Evolutionary conservation across 1,140 invertebrate genomes (phyloP).

Genomic region (Pristionchus pacificus): DNA sequence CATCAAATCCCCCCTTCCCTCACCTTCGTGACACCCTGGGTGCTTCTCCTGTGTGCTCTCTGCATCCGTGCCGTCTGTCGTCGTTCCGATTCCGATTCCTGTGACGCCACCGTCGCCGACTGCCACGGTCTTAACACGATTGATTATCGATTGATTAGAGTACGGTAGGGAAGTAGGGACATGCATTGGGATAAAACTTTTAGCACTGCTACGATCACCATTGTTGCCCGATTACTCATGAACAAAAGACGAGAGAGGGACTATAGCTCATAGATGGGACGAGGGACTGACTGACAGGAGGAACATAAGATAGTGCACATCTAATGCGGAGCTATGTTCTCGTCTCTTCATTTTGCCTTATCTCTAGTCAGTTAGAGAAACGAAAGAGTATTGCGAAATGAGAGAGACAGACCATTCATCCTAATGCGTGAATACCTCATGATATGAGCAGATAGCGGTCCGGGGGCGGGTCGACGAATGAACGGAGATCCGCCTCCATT

Average conservation of each 20-base stretch:
- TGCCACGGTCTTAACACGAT: constrained; percentile 29
- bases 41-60: constrained; percentile 25
- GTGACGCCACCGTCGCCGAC: constrained; percentile 15
- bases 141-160: not conserved
- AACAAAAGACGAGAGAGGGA: too few relatives aligned
- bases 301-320: not conserved
- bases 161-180: not conserved
- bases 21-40: constrained; percentile 30
- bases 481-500: too few relatives aligned
- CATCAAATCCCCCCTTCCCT: not conserved
- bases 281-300: not conserved
- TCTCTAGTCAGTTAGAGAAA: too few relatives aligned
- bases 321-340: too few relatives aligned
- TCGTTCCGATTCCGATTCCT: constrained; percentile 25
- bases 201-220: not conserved
- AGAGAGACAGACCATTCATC: too few relatives aligned
- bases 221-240: not conserved
- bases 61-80: constrained; percentile 26
- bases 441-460: constrained; percentile 11
- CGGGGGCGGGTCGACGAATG: too few relatives aligned
- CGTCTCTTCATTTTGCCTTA: too few relatives aligned
- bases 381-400: too few relatives aligned
- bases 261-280: not conserved
- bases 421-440: constrained; percentile 32
- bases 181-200: not conserved